These are phyloP conservation scores for Manis javanica DNA, from an alignment of 2,797 vertebrate species.

Conservation along the genomic window DNA sequence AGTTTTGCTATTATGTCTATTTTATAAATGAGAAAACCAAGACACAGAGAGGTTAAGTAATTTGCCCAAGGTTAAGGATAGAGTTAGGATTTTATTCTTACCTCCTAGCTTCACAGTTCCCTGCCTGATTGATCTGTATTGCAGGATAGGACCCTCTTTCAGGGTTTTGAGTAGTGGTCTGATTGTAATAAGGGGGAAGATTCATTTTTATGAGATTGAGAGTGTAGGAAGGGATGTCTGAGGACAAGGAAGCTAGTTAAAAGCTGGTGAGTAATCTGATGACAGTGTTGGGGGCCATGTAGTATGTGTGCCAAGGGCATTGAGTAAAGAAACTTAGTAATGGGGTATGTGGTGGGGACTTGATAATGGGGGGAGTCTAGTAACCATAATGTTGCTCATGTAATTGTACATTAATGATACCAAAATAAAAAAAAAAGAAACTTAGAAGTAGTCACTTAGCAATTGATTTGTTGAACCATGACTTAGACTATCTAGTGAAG, in stretches of 20 bases:
- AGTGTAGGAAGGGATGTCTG: neutral
- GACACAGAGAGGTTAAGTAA: neutral
- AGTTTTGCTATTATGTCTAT: neutral
- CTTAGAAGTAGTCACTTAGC: neutral
- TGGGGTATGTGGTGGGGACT: no score
- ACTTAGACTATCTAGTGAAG: neutral
- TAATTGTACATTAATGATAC: no score
- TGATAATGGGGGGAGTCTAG: no score
- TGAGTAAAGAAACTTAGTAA: neutral
- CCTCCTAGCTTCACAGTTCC: neutral
- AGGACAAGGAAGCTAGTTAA: neutral
- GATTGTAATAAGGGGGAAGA: neutral
- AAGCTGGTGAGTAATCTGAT: neutral
- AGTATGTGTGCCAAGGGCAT: neutral
- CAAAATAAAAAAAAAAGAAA: neutral
- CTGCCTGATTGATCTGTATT: neutral
- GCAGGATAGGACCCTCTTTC: neutral
- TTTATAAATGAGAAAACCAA: neutral
- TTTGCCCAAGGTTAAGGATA: neutral
- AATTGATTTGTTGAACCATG: neutral
- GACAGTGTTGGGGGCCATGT: neutral
- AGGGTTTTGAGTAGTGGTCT: neutral
- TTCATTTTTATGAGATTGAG: neutral
- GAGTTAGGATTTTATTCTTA: slow-evolving; percentile 11
- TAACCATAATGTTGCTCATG: no score